Evolutionary conservation across 2,113 vertebrate genomes (phyloP).

Genomic region (Lophotis ruficrista): DNA sequence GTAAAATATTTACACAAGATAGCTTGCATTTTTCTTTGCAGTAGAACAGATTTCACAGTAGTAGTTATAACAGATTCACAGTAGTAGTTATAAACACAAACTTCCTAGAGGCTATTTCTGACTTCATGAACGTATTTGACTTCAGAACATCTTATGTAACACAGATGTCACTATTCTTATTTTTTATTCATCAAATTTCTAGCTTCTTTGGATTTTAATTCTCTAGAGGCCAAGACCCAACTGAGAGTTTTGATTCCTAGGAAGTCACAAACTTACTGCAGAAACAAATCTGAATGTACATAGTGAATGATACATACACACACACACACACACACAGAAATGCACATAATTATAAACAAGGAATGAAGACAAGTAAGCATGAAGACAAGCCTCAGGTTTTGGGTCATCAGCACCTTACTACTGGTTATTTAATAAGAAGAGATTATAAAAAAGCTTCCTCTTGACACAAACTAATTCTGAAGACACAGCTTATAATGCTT

Average conservation of each 20-base stretch:
- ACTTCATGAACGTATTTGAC: not conserved
- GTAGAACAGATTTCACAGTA: not conserved
- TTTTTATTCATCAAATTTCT: not conserved
- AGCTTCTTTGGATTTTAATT: not conserved
- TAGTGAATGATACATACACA: not conserved
- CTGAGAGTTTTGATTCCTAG: not conserved
- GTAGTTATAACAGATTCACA: no score
- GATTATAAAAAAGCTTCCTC: not conserved
- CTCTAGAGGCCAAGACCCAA: not conserved
- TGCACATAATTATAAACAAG: constrained; percentile 1
- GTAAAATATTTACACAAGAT: not conserved
- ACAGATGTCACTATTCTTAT: not conserved
- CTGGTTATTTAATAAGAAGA: not conserved
- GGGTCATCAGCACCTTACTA: not conserved
- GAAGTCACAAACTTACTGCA: not conserved
- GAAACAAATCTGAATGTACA: not conserved
- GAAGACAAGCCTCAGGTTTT: constrained; percentile 16
- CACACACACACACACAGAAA: not conserved
- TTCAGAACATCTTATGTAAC: not conserved
- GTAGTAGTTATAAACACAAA: not conserved
- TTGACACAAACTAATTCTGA: not conserved
- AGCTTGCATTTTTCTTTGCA: not conserved
- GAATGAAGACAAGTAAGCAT: constrained; percentile 61
- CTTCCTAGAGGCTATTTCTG: not conserved
- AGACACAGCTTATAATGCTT: not conserved